Base-by-base conservation (phyloP, 2,888 invertebrate genomes). In the Hymenopus coronatus region DNA sequence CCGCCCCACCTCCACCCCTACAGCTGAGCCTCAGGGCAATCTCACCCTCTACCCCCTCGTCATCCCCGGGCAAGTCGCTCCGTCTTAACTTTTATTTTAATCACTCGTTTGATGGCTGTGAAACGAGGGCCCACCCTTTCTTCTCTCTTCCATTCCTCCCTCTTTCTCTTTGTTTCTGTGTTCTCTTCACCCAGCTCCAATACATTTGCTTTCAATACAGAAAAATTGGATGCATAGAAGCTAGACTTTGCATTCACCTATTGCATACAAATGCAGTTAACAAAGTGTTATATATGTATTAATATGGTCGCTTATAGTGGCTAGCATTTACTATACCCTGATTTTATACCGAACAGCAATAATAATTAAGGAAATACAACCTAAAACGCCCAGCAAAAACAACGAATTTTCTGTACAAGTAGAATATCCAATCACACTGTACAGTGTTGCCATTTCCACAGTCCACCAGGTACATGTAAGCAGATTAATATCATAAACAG, bases 61-160 rank as follows among this genome's bases (percentile, higher is more conserved):
- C 81, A 54, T 81, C 88, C 70, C 82, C 85, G 81, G 54, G 54
- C 54, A 70, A 70, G 85, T 88, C 87, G 86, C 84, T 87, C 88
- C 70, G 82, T 88, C 89, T 90, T 90, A 88, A 89, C 89, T 90
- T 90, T 88, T 89, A 89, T 89, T 89, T 89, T 90, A 90, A 90
- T 89, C 89, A 89, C 88, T 85, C 87, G 81, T 90, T 88, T 89
- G 86, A 89, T 88, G 82, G 85, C 81, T 54, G 70, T 33, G 83
- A 27, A 28, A 82, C 83, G 46, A 28, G 27, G 30, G 14, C 84
- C 85, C 85, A 25, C 14, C n/a, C 81, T 14, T 83, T 28, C 40
- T 28, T 8, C 83, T 40, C 83, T 40, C 33, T 33, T 28, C 40
- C 86, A 40, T 20, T 46, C 83, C 83, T n/a, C 83, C 28, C 83